phyloP scores from a whole-genome alignment of 2,888 invertebrate genomes.

The Bibio marci region DNA sequence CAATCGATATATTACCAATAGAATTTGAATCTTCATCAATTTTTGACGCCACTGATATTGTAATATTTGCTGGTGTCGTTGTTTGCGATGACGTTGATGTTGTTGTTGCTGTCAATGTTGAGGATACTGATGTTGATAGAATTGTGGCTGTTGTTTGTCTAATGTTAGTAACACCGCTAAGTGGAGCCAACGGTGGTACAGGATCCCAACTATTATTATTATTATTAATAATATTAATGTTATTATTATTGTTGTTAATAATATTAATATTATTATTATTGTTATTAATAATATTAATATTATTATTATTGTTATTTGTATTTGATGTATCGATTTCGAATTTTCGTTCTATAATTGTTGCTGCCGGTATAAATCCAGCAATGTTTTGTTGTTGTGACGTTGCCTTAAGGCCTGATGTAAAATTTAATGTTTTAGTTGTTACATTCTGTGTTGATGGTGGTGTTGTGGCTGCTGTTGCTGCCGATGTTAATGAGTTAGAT shows the following conservation, averaged over 20 bases:
- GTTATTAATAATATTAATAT: too few relatives aligned
- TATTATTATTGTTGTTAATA: too few relatives aligned
- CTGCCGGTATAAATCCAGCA: conserved; percentile 13
- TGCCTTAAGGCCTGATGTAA: conserved; percentile 8
- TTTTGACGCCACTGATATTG: not conserved
- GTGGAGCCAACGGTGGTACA: conserved; percentile 25
- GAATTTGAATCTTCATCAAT: conserved; percentile 32
- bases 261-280: too few relatives aligned
- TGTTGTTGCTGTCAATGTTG: not conserved
- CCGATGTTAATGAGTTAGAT: conserved; percentile 22
- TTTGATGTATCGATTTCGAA: conserved; percentile 11
- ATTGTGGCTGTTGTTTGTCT: conserved; percentile 2
- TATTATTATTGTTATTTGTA: too few relatives aligned
- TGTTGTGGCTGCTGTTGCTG: conserved; percentile 21
- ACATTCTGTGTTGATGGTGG: conserved; percentile 25
- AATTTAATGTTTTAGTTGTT: not conserved
- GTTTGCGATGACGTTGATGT: not conserved
- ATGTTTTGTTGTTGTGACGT: conserved; percentile 13
- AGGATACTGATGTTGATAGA: not conserved
- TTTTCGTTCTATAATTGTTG: conserved; percentile 21
- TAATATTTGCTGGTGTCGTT: not conserved
- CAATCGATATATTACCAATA: conserved; percentile 36
- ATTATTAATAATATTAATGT: too few relatives aligned
- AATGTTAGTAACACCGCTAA: conserved; percentile 18
- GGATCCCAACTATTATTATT: too few relatives aligned